These are phyloP conservation scores for Cecropterus lyciades DNA, from an alignment of 1,140 invertebrate species.

Conservation along the genomic window DNA sequence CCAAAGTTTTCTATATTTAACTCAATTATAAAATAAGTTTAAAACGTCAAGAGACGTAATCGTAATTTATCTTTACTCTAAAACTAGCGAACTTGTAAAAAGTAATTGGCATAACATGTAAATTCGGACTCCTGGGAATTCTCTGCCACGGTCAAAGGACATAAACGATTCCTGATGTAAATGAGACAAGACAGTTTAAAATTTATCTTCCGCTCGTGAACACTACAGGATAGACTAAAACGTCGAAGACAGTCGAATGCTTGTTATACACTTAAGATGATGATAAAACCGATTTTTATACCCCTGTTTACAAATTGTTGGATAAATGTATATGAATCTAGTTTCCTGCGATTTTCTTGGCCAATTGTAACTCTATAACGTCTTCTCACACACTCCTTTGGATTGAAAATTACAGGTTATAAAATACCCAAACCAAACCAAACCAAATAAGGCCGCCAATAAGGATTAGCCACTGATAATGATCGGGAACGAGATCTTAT, in stretches of 20 bases:
- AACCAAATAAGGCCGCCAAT: no score
- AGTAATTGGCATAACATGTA: slow-evolving; percentile 73
- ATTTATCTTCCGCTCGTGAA: slow-evolving; percentile 32
- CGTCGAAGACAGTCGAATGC: neutral
- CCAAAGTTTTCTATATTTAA: neutral
- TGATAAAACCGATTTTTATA: no score
- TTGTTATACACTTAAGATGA: no score
- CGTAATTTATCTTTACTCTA: slow-evolving; percentile 47
- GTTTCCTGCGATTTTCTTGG: no score
- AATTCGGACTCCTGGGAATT: slow-evolving; percentile 56
- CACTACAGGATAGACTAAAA: slow-evolving; percentile 24
- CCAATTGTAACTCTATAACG: no score
- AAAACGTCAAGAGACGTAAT: slow-evolving; percentile 23
- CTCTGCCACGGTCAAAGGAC: slow-evolving; percentile 48
- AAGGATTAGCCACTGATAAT: no score
- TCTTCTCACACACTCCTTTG: no score
- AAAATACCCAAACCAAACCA: no score
- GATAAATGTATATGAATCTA: no score
- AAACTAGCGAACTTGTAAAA: slow-evolving; percentile 74
- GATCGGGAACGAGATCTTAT: no score
- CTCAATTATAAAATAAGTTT: slow-evolving; percentile 4
- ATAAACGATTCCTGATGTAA: slow-evolving; percentile 67
- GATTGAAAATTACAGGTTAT: no score
- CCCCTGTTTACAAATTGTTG: no score
- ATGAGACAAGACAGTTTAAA: slow-evolving; percentile 52